Conservation (phyloP, 2,113 vertebrate species). For the Setophaga coronata region DNA sequence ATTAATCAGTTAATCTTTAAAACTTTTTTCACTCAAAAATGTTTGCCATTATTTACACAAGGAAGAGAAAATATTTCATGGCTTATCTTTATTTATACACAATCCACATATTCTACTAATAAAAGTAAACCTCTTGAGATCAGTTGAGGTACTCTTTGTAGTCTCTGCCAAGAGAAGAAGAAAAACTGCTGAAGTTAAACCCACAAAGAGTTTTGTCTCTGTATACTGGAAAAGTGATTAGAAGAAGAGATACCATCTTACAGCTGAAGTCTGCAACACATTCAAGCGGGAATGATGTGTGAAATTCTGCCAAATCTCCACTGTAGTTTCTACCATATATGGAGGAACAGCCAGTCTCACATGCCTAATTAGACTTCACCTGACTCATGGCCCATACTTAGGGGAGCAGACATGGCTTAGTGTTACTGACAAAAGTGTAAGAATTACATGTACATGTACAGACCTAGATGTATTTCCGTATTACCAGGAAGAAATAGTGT, state of each 20-base stretch:
- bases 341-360: background rate
- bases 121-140: background rate
- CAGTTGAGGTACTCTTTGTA: background rate
- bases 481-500: background rate
- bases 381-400: accelerated
- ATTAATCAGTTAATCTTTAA: background rate
- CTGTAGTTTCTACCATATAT: background rate
- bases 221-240: background rate
- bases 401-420: background rate
- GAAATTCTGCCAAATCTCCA: background rate
- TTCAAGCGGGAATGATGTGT: background rate
- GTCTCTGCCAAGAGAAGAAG: background rate
- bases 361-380: accelerated
- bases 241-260: background rate
- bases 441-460: background rate
- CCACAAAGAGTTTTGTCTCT: background rate
- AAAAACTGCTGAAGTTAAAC: background rate
- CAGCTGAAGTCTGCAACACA: background rate
- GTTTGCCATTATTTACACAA: background rate
- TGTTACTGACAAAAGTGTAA: background rate
- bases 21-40: background rate
- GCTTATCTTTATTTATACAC: background rate
- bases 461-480: background rate
- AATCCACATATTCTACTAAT: background rate
- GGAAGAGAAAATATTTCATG: background rate